Evolutionary conservation across 2,113 vertebrate genomes (phyloP), one percentile per base, ranked within the genome.

Genomic region (Canis aureus): DNA sequence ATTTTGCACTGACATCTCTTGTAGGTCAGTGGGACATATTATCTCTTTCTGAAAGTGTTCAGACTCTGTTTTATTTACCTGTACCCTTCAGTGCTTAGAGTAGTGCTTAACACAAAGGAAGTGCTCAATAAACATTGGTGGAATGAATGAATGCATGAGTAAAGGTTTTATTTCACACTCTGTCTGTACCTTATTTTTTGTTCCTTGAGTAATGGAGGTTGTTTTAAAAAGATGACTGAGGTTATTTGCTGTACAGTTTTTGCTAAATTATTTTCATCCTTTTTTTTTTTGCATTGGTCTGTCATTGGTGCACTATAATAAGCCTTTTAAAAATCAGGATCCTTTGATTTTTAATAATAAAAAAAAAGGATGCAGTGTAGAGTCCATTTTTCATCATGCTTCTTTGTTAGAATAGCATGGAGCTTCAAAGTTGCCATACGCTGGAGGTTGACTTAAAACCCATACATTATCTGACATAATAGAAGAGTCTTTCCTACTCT

Each of bases 201-300:
- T 88, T 85, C 73, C 60, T 69, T 76, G 80, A 83, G 49, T 71
- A 55, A 38, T n/a, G 23, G 29, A 71, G 67, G 67, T 38, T 80
- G 78, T 80, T 92, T 91, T 66, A 55, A 66, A 91, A 95, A 62
- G 38, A 59, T 76, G 69, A 3, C n/a, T 95, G 62, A 74, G 20
- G 11, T 79, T 95, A 57, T 16, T 85, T 76, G 25, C 32, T 94
- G 2, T 51, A 73, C 10, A 1, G n/a, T 80, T 64, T 78, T 91
- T 60, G 17, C 35, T 91, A 59, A 80, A 80, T 95, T 79, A 35
- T 89, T 90, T 90, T 86, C 9, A 55, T 27, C 8, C 49, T n/a
- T 25, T 9, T 67, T 59, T 35, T 78, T 79, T 79, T 92, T 49
- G 59, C 16, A 49, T n/a, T 83, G 20, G 10, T 9, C 25, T 83